Percentiles rank a stretch among this genome's conserved stretches.
These are phyloP conservation scores for Heptranchias perlo DNA, from an alignment of 2,113 vertebrate species.

Conservation along the genomic window DNA sequence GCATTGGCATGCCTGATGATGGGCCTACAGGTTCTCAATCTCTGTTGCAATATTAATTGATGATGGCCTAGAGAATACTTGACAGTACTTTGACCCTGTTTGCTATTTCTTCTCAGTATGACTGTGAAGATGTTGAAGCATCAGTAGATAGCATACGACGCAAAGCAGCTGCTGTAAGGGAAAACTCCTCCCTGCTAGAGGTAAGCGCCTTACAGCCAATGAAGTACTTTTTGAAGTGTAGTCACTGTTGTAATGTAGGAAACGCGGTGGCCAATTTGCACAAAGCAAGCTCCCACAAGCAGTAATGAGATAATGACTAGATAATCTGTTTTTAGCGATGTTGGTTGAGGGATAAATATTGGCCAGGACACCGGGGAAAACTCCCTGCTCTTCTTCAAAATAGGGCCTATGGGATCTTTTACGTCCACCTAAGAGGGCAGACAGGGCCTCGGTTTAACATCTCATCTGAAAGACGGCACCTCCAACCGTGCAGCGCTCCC, in stretches of 20 bases:
- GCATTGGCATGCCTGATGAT: background rate
- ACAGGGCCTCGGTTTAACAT: background rate
- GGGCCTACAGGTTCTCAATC: background rate
- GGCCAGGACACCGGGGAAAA: background rate
- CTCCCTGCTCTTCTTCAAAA: background rate
- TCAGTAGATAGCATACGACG: conserved; percentile 20
- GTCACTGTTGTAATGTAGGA: background rate
- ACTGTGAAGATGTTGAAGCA: conserved; percentile 22
- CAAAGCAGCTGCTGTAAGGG: conserved; percentile 27
- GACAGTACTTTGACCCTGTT: background rate
- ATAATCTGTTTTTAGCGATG: background rate
- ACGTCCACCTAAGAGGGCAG: too few relatives aligned
- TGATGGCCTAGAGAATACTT: too few relatives aligned
- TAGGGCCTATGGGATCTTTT: too few relatives aligned
- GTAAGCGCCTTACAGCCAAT: background rate
- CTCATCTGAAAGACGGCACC: background rate
- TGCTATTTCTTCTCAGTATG: background rate
- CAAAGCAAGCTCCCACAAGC: background rate
- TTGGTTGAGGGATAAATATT: background rate
- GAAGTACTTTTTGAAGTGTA: background rate
- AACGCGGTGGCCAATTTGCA: background rate
- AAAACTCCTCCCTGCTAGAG: conserved; percentile 28
- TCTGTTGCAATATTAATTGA: background rate
- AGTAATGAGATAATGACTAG: background rate
- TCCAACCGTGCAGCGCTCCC: background rate